Evolutionary conservation across 2,113 vertebrate genomes (phyloP).

Genomic region (Nesospiza acunhae): DNA sequence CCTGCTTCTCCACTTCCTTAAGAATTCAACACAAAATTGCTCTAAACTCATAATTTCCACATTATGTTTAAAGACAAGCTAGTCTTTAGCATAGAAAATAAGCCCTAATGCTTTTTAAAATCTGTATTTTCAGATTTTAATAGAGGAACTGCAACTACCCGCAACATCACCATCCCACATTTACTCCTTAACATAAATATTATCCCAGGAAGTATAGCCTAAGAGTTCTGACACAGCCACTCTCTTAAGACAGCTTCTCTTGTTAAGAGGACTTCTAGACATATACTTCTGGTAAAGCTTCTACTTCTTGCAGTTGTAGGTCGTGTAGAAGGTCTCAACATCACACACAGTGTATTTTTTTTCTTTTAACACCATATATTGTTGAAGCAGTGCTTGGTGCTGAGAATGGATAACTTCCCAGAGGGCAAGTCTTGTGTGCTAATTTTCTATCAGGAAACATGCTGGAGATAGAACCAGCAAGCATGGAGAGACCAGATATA

Average conservation of each 20-base stretch:
- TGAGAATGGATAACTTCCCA: slow-evolving; percentile 10
- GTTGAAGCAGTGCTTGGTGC: background rate
- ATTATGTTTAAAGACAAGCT: background rate
- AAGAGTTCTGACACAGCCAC: slow-evolving; percentile 1
- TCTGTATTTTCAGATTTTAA: background rate
- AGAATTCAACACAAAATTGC: background rate
- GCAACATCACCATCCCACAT: background rate
- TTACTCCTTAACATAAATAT: background rate
- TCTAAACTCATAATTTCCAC: background rate
- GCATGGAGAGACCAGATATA: slow-evolving; percentile 16
- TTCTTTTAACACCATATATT: slow-evolving; percentile 4
- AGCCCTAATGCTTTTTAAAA: background rate
- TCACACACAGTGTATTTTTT: background rate
- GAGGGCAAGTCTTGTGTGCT: slow-evolving; percentile 13
- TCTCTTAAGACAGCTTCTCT: background rate
- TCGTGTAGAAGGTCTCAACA: background rate
- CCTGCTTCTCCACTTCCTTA: background rate
- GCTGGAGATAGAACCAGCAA: slow-evolving; percentile 41
- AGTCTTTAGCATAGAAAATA: background rate
- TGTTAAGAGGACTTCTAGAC: slow-evolving; percentile 23
- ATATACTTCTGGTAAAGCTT: background rate
- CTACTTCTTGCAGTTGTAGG: slow-evolving; percentile 34
- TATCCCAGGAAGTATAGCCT: background rate
- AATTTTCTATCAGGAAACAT: slow-evolving; percentile 15
- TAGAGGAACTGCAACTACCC: background rate